Base-by-base conservation (phyloP, 2,113 vertebrate species). In the Mohoua ochrocephala region DNA sequence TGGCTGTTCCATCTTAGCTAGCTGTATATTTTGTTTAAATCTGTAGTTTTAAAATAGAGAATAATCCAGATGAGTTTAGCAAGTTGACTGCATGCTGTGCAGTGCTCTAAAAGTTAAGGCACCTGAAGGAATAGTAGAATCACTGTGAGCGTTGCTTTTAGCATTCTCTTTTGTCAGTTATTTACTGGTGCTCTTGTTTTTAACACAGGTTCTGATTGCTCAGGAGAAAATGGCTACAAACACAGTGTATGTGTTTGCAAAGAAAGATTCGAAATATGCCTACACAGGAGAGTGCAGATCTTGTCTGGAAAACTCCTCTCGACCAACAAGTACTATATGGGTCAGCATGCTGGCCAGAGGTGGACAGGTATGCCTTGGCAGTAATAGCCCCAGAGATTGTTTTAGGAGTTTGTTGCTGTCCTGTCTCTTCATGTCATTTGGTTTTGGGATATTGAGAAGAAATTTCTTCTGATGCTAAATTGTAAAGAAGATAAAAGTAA, bases 191-290 rank as follows among this genome's bases (percentile, higher is more conserved):
- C 35, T 81, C 65, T 91, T 94, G 26, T 88, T 96, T 83, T 73
- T 37, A 10, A 33, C 88, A 8, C 80, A 99, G 99, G 99, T 99
- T 95, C 98, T 99, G 89, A 99, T 99, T 49, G 99, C 99, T 78
- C 99, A 99, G 95, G 99, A 99, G 85, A 99, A 99, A 94, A 99
- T 99, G 99, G 99, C 99, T 89, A 99, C 99, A 91, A 99, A 99
- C 96, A 99, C 99, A 8, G 99, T 99, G 16, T 99, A 99, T 86
- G 99, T 99, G 89, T 99, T 99, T 95, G 99, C 99, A 84, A 99
- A 99, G 98, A 99, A 99, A 84, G 99, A 99, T 96, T 99, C 99
- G 8, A 99, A 99, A 91, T 99, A 99, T 11, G 99, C 99, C 10
- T 99, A 99, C 98, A 99, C 99, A 1, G 99, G 98, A 20, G 99